These are phyloP conservation scores for Nowickia ferox DNA, from an alignment of 2,888 invertebrate genomes.

Conservation along the genomic window DNA sequence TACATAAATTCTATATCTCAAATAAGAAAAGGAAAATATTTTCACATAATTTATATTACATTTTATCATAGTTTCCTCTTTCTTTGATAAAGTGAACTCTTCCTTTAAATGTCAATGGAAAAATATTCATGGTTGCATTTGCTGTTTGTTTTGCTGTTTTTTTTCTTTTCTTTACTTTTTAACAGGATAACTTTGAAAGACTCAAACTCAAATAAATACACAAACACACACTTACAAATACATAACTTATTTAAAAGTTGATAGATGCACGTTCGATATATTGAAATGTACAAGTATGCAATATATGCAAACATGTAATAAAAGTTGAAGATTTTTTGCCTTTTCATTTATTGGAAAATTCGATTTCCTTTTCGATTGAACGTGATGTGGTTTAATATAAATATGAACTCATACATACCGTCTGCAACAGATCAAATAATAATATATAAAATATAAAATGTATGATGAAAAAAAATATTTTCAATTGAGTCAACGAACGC, in stretches of 20 bases:
- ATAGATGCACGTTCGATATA: not conserved
- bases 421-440: not conserved
- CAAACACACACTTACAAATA: not conserved
- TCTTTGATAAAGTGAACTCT: conserved; percentile 22
- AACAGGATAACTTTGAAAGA: no score
- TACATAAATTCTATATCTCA: not conserved
- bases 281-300: not conserved
- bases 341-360: conserved; percentile 74
- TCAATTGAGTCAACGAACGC: conserved; percentile 27
- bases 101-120: conserved; percentile 53
- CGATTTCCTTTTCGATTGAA: conserved; percentile 73
- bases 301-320: not conserved
- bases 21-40: conserved; percentile 14
- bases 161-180: not conserved
- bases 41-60: conserved; percentile 27
- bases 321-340: conserved; percentile 18
- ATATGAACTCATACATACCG: conserved; percentile 23
- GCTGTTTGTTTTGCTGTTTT: conserved; percentile 13
- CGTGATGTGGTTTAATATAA: conserved; percentile 72
- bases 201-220: no score
- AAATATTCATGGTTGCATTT: conserved; percentile 42
- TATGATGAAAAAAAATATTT: not conserved
- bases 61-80: conserved; percentile 37
- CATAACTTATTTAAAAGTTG: not conserved
- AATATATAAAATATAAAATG: not conserved